Percentiles rank a stretch among this genome's conserved stretches.
These are phyloP conservation scores for Synanthedon tipuliformis DNA, from an alignment of 2,888 invertebrate genomes.

Conservation along the genomic window DNA sequence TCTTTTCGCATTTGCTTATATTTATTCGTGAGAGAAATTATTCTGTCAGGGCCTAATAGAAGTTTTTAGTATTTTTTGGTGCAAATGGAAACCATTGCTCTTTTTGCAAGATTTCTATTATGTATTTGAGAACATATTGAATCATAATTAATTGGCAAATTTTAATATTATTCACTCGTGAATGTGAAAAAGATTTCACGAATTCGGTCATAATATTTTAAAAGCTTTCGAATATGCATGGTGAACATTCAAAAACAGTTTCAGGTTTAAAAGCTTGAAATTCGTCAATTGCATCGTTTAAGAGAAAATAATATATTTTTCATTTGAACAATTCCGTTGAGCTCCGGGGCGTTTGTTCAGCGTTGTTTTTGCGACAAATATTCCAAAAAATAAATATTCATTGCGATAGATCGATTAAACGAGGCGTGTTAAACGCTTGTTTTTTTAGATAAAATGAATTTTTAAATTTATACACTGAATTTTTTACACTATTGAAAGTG, in stretches of 20 bases:
- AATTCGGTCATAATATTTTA: too few relatives aligned
- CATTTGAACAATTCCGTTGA: background rate
- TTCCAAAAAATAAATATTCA: constrained; percentile 4
- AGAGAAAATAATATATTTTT: background rate
- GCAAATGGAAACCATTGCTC: too few relatives aligned
- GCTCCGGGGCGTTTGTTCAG: constrained; percentile 11
- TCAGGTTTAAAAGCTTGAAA: background rate
- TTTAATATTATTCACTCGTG: too few relatives aligned
- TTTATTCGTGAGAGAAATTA: too few relatives aligned
- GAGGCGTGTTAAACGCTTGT: background rate
- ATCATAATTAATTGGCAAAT: too few relatives aligned
- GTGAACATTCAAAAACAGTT: background rate
- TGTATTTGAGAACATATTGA: too few relatives aligned
- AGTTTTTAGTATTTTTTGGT: too few relatives aligned
- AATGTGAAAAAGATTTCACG: too few relatives aligned
- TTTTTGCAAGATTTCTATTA: too few relatives aligned
- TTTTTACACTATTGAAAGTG: background rate
- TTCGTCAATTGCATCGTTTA: background rate
- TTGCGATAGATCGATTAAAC: background rate
- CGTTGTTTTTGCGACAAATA: constrained; percentile 15
- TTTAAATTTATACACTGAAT: background rate
- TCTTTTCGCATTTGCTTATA: too few relatives aligned
- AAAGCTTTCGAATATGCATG: background rate
- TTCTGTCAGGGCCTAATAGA: too few relatives aligned
- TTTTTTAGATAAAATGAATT: background rate